phyloP scores from a whole-genome alignment of 2,113 vertebrate species.

The Callipepla squamata region DNA sequence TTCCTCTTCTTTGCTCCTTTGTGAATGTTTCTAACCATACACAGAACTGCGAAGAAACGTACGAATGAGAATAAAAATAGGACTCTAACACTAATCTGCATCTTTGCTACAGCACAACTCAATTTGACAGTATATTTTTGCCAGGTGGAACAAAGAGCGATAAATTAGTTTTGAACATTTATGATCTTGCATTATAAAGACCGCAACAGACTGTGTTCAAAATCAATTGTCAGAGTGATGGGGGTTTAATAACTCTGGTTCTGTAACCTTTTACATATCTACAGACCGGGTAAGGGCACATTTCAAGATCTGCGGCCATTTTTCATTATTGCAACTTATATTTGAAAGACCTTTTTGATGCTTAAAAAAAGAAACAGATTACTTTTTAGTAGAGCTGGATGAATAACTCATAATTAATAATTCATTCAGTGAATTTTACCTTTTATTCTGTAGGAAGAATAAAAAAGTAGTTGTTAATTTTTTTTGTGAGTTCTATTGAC shows the following conservation, averaged over 20 bases:
- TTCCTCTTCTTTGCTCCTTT: conserved; percentile 4
- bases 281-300: conserved; percentile 30
- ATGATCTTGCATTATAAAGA: conserved; percentile 73
- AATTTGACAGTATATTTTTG: conserved; percentile 63
- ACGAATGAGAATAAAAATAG: conserved; percentile 35
- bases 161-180: conserved; percentile 78
- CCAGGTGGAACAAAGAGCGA: conserved; percentile 72
- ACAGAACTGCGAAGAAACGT: conserved; percentile 24
- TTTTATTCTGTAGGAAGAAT: conserved; percentile 9
- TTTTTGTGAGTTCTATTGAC: not conserved
- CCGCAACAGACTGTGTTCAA: conserved; percentile 69
- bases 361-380: conserved; percentile 47
- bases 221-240: conserved; percentile 77
- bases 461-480: conserved; percentile 11
- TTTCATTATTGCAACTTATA: conserved; percentile 72
- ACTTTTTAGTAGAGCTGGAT: conserved; percentile 47
- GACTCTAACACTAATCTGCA: conserved; percentile 25
- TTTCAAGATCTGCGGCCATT: conserved; percentile 63
- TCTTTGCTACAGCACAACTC: conserved; percentile 51
- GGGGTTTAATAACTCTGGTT: conserved; percentile 76
- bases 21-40: not conserved
- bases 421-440: conserved; percentile 32
- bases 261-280: conserved; percentile 67
- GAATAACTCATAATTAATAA: conserved; percentile 68
- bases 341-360: conserved; percentile 57